Base-by-base conservation (phyloP, 2,113 vertebrate genomes). In the Galeopterus variegatus region DNA sequence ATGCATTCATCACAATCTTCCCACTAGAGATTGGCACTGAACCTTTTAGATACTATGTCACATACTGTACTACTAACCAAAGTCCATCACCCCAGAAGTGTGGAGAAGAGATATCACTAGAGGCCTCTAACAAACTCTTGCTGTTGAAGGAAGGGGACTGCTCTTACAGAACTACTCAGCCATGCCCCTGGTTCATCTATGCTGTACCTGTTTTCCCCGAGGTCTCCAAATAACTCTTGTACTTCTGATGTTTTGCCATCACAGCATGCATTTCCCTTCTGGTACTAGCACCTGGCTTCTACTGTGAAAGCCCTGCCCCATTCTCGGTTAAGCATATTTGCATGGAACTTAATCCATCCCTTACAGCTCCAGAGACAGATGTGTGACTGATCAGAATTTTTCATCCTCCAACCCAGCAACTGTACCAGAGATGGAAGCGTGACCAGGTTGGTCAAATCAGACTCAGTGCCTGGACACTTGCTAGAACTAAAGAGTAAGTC, bases 401-500 rank as follows among this genome's bases (percentile, higher is more conserved):
- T 28, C 52, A 83, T 48, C n/a, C 28, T 81, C 41, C 36, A 69
- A 2, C 26, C 15, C 33, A 52, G 33, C 54, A 52, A 67, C 54
- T 67, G 5, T 19, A 58, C 80, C 86, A 94, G 24, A 52, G 10
- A 65, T 58, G n/a, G 21, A 24, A 21, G 21, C 45, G 41, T 94
- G 58, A 86, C 54, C 67, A 91, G 26, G 6, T 75, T 94, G 26
- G 60, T 69, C 62, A 70, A 45, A 60, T 67, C n/a, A 58, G n/a
- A 73, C 41, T 91, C 92, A 69, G 8, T 69, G 19, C 18, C n/a
- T 76, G 48, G 82, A 94, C 14, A 45, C 18, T 48, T 62, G 21
- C 3, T 67, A 4, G n/a, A 87, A 91, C 92, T 91, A 92, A 92
- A 83, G 60, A 92, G 13, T 36, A 88, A 76, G 31, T 18, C 76